Percentiles rank a stretch among this genome's conserved stretches.
These are phyloP conservation scores for Gorsachius magnificus DNA, from an alignment of 2,797 vertebrate genomes.

Conservation along the genomic window DNA sequence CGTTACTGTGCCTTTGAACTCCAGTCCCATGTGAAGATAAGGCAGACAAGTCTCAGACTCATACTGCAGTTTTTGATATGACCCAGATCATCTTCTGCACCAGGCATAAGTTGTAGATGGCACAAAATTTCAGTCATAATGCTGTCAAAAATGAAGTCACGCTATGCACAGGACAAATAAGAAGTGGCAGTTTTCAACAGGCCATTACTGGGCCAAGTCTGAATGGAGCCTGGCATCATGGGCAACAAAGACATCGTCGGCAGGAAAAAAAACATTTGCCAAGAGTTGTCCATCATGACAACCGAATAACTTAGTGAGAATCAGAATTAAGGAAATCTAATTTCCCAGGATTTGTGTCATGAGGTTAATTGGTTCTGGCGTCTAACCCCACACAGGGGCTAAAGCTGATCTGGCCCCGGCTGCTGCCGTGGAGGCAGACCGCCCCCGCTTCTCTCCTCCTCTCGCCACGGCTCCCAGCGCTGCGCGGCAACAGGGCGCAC, in stretches of 20 bases:
- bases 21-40: not conserved
- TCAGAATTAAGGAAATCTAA: not conserved
- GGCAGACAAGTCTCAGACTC: not conserved
- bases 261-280: not conserved
- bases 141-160: not conserved
- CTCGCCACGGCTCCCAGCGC: not conserved
- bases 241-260: fast-evolving
- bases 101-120: not conserved
- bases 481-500: not conserved
- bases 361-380: constrained; percentile 20
- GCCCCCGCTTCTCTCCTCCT: not conserved
- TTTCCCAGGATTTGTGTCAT: constrained; percentile 1
- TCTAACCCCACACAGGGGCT: not conserved
- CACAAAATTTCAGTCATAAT: not conserved
- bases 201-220: not conserved
- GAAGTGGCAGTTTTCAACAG: not conserved
- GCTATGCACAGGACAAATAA: not conserved
- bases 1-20: not conserved
- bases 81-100: not conserved
- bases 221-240: fast-evolving
- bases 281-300: not conserved
- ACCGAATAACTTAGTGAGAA: not conserved
- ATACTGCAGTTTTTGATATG: not conserved
- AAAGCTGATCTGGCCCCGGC: not conserved
- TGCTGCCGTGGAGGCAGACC: not conserved